phyloP scores from a whole-genome alignment of 1,140 invertebrate species.

The Drosophila bifasciata region DNA sequence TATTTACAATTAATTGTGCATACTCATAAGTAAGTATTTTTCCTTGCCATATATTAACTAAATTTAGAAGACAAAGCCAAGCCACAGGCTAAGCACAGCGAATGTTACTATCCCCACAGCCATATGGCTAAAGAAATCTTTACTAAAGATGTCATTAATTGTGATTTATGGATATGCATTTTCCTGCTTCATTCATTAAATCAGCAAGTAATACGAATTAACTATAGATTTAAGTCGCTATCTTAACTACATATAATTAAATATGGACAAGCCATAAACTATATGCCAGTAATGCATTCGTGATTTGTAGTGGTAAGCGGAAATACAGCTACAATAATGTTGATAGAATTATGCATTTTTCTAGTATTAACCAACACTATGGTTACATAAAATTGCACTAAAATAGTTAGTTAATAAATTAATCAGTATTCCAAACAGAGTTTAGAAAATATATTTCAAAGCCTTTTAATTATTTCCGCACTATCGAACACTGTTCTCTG shows the following conservation, averaged over 20 bases:
- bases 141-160: slow-evolving; percentile 38
- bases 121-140: neutral
- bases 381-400: neutral
- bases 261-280: slow-evolving; percentile 19
- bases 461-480: neutral
- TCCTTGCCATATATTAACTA: neutral
- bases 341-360: neutral
- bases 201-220: slow-evolving; percentile 25
- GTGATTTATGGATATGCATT: slow-evolving; percentile 46
- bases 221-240: neutral
- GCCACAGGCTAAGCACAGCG: neutral
- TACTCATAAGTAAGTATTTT: neutral
- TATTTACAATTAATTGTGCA: neutral
- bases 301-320: neutral
- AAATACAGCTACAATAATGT: neutral
- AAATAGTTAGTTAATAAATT: no score
- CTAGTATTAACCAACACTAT: no score
- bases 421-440: no score
- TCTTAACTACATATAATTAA: slow-evolving; percentile 37
- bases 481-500: no score
- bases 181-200: slow-evolving; percentile 37
- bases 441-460: neutral
- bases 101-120: slow-evolving; percentile 1
- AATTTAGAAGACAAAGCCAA: slow-evolving; percentile 16
- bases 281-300: neutral